Evolutionary conservation across 2,888 invertebrate genomes (phyloP), one percentile per base, ranked within the genome.

Genomic region (Agrochola litura): DNA sequence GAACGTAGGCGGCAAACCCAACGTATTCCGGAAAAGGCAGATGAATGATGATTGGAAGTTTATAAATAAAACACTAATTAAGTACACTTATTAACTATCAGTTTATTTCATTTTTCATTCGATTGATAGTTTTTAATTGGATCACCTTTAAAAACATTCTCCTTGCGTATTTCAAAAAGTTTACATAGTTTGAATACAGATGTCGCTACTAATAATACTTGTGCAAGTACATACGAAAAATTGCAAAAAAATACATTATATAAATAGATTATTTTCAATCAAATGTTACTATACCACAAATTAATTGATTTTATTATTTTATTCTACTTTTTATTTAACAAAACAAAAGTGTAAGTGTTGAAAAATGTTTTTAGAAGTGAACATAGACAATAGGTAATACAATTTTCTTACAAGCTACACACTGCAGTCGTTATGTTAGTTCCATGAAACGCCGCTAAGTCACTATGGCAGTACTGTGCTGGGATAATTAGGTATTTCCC

Each of bases 391-490:
- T 74, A n/a, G n/a, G n/a, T n/a, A 85, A 63, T 71, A 77, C 66
- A 71, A 41, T 77, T 78, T 78, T 72, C 83, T 83, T 83, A 79
- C 8, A 77, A 69, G 52, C 74, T 86, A 86, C 75, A 87, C 85
- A 86, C 75, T 87, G 89, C 87, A 87, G 87, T 88, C 85, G 83
- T 71, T 79, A 80, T 52, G 61, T 80, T 83, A 87, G 78, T 88
- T 85, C 75, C 76, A 76, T 70, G 66, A 77, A 76, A 78, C 56
- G 76, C 66, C 69, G 75, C 79, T 85, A 80, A 65, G 67, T 87
- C 70, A 83, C 81, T 88, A 88, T 88, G 87, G 87, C 87, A 87
- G 89, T 65, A 79, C 73, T 86, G 88, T 85, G 83, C 81, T 81
- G 76, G 69, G 75, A 86, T 64, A 68, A 61, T 63, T 8, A 37